Percentiles rank a stretch among this genome's conserved stretches.
Conservation (phyloP, 1,140 invertebrate genomes). For the Asobara japonica region DNA sequence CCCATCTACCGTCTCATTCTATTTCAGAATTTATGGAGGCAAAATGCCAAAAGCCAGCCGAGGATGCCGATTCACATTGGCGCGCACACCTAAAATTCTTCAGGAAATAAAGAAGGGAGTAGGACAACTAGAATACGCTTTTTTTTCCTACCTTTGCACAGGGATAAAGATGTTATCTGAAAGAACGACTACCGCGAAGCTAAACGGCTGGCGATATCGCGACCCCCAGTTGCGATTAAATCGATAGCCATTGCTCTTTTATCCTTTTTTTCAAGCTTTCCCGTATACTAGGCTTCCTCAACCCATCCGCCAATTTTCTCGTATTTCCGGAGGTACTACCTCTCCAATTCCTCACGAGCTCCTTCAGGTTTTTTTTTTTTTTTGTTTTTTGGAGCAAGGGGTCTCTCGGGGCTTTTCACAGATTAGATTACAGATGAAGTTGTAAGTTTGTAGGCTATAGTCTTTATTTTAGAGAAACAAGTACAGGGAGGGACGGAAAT, state of each 20-base stretch:
- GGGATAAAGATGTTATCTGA: constrained; percentile 33
- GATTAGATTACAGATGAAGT: constrained; percentile 1
- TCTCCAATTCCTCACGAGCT: background rate
- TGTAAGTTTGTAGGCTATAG: too few species aligned
- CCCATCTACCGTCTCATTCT: background rate
- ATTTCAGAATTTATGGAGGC: constrained; percentile 7
- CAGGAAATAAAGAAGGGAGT: background rate
- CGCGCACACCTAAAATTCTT: background rate
- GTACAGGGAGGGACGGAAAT: too few species aligned
- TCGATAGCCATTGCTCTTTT: constrained; percentile 26
- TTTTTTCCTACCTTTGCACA: constrained; percentile 11
- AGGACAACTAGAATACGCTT: background rate
- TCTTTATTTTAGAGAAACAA: too few species aligned
- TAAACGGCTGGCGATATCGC: constrained; percentile 27
- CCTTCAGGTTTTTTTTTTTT: background rate
- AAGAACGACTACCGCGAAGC: constrained; percentile 24
- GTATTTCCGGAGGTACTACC: background rate
- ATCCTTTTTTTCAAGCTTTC: constrained; percentile 20
- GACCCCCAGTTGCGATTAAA: constrained; percentile 27
- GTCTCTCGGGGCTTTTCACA: background rate
- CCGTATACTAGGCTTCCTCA: background rate
- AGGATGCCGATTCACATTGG: background rate
- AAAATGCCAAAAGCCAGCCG: background rate
- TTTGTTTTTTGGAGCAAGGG: background rate
- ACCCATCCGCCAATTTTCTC: background rate